Evolutionary conservation across 2,113 vertebrate species (phyloP), one percentile per base, ranked within the genome.

Genomic region (Trichechus manatus): DNA sequence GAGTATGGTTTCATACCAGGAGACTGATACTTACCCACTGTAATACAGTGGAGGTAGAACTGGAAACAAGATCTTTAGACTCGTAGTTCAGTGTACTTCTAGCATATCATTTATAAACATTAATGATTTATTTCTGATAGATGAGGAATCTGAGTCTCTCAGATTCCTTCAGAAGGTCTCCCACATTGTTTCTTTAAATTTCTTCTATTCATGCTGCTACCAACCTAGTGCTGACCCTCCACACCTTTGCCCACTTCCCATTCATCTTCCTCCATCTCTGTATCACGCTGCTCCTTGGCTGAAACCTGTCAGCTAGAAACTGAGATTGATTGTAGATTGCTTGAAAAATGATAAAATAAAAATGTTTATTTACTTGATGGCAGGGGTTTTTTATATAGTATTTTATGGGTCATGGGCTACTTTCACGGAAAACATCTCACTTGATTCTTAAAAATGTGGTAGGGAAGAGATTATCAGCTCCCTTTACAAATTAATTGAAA

Each of bases 341-440:
- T 84, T 88, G 33, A 75, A 83, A 81, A 79, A 72, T 72, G 23
- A n/a, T 72, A 29, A 80, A 81, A 66, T 84, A 68, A 56, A 95
- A 77, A 15, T 74, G 25, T 42, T n/a, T 23, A 66, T 50, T 80
- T 85, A 47, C 6, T 47, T 47, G 47, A 47, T 47, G 47, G 47
- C 47, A 47, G 47, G 7, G 47, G 47, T 7, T 47, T 47, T 47
- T 47, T 47, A 78, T 86, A 23, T 2, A 82, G 22, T 27, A 92
- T 74, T 92, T 53, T 96, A 23, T 20, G 15, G 19, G 31, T 90
- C 93, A 68, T 25, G 33, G 33, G 33, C 44, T 77, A 75, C 31
- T 56, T 91, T 92, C 13, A 61, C 90, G 2, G 20, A 36, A 42
- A 50, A 9, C 31, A 72, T 53, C 36, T 93, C 29, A 85, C 4